Conservation (phyloP, 2,797 vertebrate genomes). For the Gymnoscopelus braueri region DNA sequence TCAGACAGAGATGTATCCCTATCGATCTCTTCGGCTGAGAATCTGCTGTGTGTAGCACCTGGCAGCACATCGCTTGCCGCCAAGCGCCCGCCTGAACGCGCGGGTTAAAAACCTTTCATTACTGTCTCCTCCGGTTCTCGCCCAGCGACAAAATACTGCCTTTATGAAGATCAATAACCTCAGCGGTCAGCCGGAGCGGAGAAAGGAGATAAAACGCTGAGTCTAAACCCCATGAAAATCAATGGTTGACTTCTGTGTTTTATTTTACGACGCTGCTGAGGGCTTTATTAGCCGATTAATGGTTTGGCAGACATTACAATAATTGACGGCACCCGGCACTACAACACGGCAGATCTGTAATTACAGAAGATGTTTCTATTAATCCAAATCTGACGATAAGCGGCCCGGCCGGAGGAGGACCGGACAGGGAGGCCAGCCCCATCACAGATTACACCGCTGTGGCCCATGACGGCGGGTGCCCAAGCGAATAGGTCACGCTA, state of each 20-base stretch:
- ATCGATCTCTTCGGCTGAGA: conserved; percentile 70
- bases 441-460: conserved; percentile 54
- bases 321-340: conserved; percentile 61
- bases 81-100: conserved; percentile 45
- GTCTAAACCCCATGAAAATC: conserved; percentile 70
- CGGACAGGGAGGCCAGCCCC: conserved; percentile 13
- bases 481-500: conserved; percentile 64
- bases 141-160: conserved; percentile 72
- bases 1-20: conserved; percentile 74
- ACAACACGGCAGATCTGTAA: conserved; percentile 67
- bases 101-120: conserved; percentile 79
- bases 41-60: conserved; percentile 71
- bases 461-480: conserved; percentile 43
- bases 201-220: conserved; percentile 69
- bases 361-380: conserved; percentile 76
- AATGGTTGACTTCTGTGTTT: conserved; percentile 74
- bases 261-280: conserved; percentile 61
- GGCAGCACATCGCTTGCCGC: conserved; percentile 50
- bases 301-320: conserved; percentile 73
- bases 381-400: conserved; percentile 73
- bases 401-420: conserved; percentile 42
- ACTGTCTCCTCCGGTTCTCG: conserved; percentile 68
- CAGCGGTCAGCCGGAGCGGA: conserved; percentile 55
- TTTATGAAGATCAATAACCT: conserved; percentile 79
- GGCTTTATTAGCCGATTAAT: conserved; percentile 72